These are phyloP conservation scores for Neotoma lepida DNA, from an alignment of 2,113 vertebrate species.

Conservation along the genomic window DNA sequence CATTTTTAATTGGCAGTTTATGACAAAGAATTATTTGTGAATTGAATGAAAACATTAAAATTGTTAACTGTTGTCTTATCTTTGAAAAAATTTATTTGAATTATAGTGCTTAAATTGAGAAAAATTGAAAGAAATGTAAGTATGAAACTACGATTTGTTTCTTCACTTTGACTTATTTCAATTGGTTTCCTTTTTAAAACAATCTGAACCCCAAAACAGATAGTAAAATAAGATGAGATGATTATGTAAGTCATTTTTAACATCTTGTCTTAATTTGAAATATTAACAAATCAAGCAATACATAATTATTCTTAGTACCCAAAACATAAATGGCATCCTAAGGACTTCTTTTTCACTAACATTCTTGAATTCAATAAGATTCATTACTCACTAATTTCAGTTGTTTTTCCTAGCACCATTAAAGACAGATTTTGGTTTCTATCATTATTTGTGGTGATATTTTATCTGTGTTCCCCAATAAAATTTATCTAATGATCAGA, in stretches of 20 bases:
- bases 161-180: not conserved
- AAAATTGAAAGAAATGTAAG: not conserved
- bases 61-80: not conserved
- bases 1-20: not conserved
- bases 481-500: no score
- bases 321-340: not conserved
- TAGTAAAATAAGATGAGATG: conserved; percentile 9
- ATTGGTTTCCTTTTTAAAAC: not conserved
- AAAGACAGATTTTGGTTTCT: conserved; percentile 32
- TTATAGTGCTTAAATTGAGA: not conserved
- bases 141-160: not conserved
- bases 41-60: not conserved
- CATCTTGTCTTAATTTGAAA: not conserved
- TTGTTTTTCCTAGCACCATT: not conserved
- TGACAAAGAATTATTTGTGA: not conserved
- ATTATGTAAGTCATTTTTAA: not conserved
- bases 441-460: no score
- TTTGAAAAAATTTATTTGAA: conserved; percentile 46
- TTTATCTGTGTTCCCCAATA: no score
- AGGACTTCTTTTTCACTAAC: not conserved
- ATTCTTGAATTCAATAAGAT: not conserved
- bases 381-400: not conserved
- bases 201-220: not conserved
- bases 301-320: not conserved
- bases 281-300: conserved; percentile 10